A percentile compares a stretch with the other conserved stretches of the same genome.
Conservation (phyloP, 2,113 vertebrate genomes). For the Isichthys henryi region DNA sequence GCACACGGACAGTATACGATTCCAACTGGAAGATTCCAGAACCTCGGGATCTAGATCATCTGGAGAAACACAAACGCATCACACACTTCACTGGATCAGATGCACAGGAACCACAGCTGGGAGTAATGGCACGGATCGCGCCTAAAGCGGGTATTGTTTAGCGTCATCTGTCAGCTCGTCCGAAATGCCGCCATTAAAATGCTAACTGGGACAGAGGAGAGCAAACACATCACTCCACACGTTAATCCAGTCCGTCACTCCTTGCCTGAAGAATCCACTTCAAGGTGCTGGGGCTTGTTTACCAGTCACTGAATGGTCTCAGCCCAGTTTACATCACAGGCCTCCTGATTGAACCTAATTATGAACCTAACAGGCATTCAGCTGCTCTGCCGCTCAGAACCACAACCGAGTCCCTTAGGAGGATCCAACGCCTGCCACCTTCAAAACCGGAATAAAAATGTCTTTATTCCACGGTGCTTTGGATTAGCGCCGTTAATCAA, state of each 20-base stretch:
- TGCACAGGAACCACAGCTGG: neutral
- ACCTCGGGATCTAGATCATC: neutral
- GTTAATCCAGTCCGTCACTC: neutral
- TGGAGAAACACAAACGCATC: neutral
- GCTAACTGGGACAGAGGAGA: neutral
- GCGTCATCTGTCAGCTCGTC: neutral
- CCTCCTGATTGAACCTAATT: neutral
- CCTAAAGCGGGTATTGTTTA: neutral
- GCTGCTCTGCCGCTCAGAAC: neutral
- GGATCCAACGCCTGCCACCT: neutral
- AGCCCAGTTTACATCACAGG: neutral
- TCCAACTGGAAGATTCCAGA: neutral
- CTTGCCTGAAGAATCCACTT: neutral
- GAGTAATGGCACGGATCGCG: neutral
- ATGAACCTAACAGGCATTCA: neutral
- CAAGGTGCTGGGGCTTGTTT: neutral
- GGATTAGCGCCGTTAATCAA: neutral
- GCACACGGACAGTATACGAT: neutral
- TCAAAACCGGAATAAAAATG: neutral
- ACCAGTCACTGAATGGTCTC: neutral
- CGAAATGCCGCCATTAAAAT: neutral
- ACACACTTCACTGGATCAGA: neutral
- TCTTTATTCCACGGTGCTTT: neutral
- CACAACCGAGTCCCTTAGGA: neutral
- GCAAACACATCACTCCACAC: neutral